Evolutionary conservation across 2,113 vertebrate genomes (phyloP).

Genomic region (Hypomesus transpacificus): DNA sequence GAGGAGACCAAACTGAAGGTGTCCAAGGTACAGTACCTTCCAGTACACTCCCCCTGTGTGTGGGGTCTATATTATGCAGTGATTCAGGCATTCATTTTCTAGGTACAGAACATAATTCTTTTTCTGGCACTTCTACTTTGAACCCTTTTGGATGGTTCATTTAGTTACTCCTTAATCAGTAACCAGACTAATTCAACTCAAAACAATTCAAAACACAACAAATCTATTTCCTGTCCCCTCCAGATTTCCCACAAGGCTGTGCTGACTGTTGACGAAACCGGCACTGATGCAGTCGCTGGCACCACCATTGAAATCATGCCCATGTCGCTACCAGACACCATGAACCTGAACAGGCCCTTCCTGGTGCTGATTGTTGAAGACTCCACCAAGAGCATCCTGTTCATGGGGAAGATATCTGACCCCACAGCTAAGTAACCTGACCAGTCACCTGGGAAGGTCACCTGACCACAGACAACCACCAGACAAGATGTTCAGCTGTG

Average conservation of each 20-base stretch:
- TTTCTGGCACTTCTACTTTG: too few relatives aligned
- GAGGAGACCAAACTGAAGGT: constrained; percentile 61
- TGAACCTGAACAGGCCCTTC: constrained; percentile 76
- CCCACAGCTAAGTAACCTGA: constrained; percentile 49
- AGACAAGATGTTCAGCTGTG: too few relatives aligned
- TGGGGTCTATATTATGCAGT: background rate
- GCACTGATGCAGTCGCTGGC: constrained; percentile 69
- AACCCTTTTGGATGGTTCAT: too few relatives aligned
- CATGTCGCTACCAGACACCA: constrained; percentile 33
- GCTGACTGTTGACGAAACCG: constrained; percentile 79
- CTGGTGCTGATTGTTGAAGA: constrained; percentile 74
- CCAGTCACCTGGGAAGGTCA: background rate
- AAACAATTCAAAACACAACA: background rate
- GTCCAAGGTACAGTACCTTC: constrained; percentile 70
- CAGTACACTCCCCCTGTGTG: too few relatives aligned
- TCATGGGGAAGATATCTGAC: constrained; percentile 80
- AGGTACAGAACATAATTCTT: too few relatives aligned
- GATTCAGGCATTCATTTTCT: background rate
- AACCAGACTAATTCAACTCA: too few relatives aligned
- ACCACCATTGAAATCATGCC: constrained; percentile 51
- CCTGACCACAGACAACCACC: too few relatives aligned
- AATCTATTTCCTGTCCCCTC: constrained; percentile 13
- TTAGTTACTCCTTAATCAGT: too few relatives aligned
- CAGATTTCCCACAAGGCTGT: constrained; percentile 78
- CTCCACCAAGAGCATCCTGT: constrained; percentile 75